Conservation (phyloP, 2,113 vertebrate genomes). For the Aegithalos caudatus region DNA sequence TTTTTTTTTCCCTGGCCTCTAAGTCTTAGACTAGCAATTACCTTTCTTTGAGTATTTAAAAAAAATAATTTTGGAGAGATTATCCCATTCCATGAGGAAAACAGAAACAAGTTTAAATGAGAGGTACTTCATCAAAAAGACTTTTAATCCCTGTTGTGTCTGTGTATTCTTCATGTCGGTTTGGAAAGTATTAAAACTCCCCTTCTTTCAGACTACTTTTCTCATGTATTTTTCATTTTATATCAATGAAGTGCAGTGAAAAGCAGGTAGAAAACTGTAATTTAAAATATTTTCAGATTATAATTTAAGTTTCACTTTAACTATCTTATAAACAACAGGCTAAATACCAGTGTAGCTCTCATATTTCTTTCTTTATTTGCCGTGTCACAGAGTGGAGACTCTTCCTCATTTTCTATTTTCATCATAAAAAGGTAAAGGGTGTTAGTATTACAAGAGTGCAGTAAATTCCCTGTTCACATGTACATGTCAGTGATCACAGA, state of each 20-base stretch:
- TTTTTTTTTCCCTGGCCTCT: too few species aligned
- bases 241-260: neutral
- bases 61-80: conserved; percentile 52
- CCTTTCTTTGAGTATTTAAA: conserved; percentile 21
- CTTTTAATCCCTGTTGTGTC: conserved; percentile 58
- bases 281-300: neutral
- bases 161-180: conserved; percentile 37
- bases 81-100: conserved; percentile 52
- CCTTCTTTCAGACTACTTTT: neutral
- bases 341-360: neutral
- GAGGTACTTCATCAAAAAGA: conserved; percentile 42
- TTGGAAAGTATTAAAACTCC: conserved; percentile 24
- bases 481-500: neutral
- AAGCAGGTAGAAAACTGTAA: neutral
- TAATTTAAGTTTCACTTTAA: neutral
- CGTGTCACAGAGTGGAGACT: neutral
- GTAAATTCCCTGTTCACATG: neutral
- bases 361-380: neutral
- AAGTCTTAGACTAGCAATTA: conserved; percentile 12
- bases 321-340: neutral
- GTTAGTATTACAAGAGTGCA: neutral
- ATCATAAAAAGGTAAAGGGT: neutral
- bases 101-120: conserved; percentile 60
- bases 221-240: conserved; percentile 27
- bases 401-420: neutral